These are phyloP conservation scores for Chrysolophus pictus DNA, from an alignment of 2,797 vertebrate species.

Conservation along the genomic window DNA sequence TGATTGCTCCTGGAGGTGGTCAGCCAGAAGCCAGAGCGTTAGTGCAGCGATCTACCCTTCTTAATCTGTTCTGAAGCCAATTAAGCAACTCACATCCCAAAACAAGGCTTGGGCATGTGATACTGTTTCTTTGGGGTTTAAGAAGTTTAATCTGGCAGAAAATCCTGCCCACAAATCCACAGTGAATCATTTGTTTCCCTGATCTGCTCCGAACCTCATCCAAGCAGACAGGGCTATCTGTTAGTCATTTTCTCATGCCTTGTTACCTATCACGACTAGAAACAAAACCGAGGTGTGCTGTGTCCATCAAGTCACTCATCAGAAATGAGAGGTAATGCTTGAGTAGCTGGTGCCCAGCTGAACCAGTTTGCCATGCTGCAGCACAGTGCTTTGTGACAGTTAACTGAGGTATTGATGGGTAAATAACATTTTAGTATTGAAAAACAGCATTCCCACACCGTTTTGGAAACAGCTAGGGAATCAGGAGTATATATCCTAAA, in stretches of 20 bases:
- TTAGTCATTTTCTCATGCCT: not conserved
- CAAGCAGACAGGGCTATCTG: not conserved
- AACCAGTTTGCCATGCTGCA: not conserved
- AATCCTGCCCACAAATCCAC: not conserved
- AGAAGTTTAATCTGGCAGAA: constrained; percentile 4
- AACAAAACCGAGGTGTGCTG: not conserved
- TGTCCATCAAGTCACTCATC: not conserved
- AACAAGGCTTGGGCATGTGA: constrained; percentile 2
- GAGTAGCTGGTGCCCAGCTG: not conserved
- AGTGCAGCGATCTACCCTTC: not conserved
- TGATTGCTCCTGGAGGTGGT: not conserved
- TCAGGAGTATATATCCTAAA: not conserved
- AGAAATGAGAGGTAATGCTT: not conserved
- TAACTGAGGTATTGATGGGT: not conserved
- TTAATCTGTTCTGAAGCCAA: constrained; percentile 2
- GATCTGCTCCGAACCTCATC: not conserved
- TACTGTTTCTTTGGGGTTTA: constrained; percentile 17
- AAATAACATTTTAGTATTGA: not conserved
- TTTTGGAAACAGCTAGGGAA: not conserved
- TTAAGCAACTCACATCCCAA: not conserved
- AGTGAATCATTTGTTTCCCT: constrained; percentile 19
- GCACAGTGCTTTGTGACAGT: not conserved
- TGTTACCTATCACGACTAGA: not conserved
- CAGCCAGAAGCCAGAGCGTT: not conserved
- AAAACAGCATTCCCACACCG: not conserved